Conservation (phyloP, 2,888 invertebrate genomes). For the Dusona sp. region DNA sequence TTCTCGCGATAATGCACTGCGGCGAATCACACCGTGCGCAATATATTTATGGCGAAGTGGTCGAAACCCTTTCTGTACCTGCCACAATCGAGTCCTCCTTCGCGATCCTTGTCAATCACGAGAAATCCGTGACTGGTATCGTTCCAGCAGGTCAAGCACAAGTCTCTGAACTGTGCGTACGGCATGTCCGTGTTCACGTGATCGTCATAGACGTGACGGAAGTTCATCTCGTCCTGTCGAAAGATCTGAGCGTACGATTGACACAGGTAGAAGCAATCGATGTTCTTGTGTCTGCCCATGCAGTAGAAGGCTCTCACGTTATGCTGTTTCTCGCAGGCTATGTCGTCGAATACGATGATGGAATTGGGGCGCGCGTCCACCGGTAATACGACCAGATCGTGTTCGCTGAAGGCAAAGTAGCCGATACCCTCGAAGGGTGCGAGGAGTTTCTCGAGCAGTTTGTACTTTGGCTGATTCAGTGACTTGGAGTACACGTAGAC, state of each 20-base stretch:
- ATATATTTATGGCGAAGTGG: conserved; percentile 32
- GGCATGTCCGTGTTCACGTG: conserved; percentile 70
- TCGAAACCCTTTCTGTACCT: conserved; percentile 33
- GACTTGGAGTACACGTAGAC: conserved; percentile 67
- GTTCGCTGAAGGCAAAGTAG: conserved; percentile 68
- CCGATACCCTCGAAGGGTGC: conserved; percentile 69
- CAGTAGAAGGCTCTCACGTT: conserved; percentile 63
- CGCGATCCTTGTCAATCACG: conserved; percentile 28
- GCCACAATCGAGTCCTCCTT: conserved; percentile 16
- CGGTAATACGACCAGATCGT: conserved; percentile 64
- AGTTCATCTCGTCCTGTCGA: conserved; percentile 39
- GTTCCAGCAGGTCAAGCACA: conserved; percentile 52
- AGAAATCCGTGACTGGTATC: conserved; percentile 54
- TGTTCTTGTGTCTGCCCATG: conserved; percentile 69
- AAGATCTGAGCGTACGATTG: conserved; percentile 69
- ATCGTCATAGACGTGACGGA: conserved; percentile 75
- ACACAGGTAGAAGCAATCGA: conserved; percentile 71
- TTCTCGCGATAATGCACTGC: conserved; percentile 20
- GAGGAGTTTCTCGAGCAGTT: conserved; percentile 72
- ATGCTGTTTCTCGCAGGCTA: conserved; percentile 9
- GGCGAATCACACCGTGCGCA: neutral
- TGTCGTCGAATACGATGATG: neutral
- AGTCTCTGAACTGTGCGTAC: conserved; percentile 44
- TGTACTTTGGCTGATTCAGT: too few relatives aligned
- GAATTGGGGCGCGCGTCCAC: conserved; percentile 13